Conservation (phyloP, 2,797 vertebrate genomes). For the Crocodylus rhombifer region DNA sequence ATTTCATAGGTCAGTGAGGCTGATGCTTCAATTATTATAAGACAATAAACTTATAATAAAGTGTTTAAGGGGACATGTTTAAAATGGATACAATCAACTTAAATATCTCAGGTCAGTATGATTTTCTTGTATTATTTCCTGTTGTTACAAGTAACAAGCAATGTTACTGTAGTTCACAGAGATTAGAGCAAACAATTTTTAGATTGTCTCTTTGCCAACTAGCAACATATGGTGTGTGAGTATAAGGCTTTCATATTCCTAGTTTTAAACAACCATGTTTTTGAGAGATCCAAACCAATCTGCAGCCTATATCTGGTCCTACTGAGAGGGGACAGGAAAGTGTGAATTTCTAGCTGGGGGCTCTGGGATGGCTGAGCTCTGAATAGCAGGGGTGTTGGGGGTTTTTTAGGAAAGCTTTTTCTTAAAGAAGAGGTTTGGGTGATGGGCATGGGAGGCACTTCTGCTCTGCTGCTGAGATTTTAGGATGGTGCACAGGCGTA, state of each 20-base stretch:
- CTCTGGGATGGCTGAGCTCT: background rate
- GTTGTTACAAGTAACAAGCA: background rate
- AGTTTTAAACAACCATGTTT: background rate
- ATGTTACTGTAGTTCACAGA: background rate
- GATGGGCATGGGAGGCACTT: accelerated
- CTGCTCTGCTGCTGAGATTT: background rate
- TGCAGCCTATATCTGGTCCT: background rate
- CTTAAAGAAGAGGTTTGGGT: background rate
- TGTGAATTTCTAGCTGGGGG: background rate
- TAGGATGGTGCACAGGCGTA: background rate
- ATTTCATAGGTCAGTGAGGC: background rate
- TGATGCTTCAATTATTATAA: background rate
- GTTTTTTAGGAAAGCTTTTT: too few relatives aligned
- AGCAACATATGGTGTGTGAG: accelerated
- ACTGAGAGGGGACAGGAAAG: background rate
- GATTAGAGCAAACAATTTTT: background rate
- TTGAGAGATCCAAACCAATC: background rate
- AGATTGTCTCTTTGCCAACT: background rate
- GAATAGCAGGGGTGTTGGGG: background rate
- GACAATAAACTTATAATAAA: background rate
- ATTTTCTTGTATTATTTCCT: constrained; percentile 13
- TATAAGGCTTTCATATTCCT: background rate
- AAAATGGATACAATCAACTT: background rate
- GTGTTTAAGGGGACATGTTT: background rate
- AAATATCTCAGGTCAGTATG: background rate